Evolutionary conservation across 2,888 invertebrate species (phyloP).

Genomic region (Polydesmus complanatus): DNA sequence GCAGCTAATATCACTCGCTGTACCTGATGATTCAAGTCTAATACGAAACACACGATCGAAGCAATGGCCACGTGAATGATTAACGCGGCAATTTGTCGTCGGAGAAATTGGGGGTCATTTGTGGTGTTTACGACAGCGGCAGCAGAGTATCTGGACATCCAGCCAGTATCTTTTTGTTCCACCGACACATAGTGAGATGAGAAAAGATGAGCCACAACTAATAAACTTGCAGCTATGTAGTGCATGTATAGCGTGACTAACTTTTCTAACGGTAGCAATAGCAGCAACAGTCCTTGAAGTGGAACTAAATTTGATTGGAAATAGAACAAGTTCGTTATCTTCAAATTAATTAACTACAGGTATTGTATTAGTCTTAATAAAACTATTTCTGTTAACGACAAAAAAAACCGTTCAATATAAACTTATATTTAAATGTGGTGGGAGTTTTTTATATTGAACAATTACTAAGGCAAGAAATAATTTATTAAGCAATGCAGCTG

Average conservation of each 20-base stretch:
- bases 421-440: too few species aligned
- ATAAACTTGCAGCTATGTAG: constrained; percentile 32
- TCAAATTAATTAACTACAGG: too few species aligned
- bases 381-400: too few species aligned
- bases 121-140: constrained; percentile 12
- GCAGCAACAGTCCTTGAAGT: constrained; percentile 34
- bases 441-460: too few species aligned
- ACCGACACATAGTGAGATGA: constrained; percentile 33
- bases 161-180: constrained; percentile 19
- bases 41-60: constrained; percentile 30
- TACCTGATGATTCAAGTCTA: constrained; percentile 31
- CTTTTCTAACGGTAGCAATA: constrained; percentile 36
- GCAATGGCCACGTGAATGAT: constrained; percentile 30
- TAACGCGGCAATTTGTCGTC: constrained; percentile 29
- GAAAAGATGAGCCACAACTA: constrained; percentile 34
- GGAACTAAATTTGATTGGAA: constrained; percentile 31
- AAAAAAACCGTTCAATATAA: neutral
- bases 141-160: neutral
- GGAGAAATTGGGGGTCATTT: constrained; percentile 24
- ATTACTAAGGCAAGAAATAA: too few species aligned
- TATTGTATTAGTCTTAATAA: too few species aligned
- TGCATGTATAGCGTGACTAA: constrained; percentile 39
- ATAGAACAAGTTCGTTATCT: too few species aligned
- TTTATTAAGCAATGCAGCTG: neutral
- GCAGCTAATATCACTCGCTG: constrained; percentile 32